These are phyloP conservation scores for Ellobium chinense DNA, from an alignment of 2,888 invertebrate genomes.

Conservation along the genomic window DNA sequence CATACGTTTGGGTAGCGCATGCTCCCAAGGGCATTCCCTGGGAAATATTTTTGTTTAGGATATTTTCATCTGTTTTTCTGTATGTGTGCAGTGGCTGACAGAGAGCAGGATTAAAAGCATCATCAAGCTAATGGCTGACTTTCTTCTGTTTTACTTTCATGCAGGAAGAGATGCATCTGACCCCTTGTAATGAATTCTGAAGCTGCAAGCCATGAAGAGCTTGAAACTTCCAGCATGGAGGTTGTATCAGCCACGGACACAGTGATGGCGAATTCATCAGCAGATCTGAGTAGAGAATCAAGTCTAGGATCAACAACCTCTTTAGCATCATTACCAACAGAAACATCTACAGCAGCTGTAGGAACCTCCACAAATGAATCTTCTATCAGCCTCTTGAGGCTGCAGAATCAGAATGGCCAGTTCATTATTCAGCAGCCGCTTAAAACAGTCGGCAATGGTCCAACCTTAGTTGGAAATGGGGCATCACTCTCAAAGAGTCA, in stretches of 20 bases:
- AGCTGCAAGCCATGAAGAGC: constrained; percentile 16
- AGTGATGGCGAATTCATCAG: constrained; percentile 18
- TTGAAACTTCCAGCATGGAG: constrained; percentile 28
- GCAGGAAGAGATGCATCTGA: background rate
- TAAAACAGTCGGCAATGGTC: constrained; percentile 34
- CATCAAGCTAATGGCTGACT: too few species aligned
- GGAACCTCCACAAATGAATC: constrained; percentile 3
- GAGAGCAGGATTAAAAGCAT: too few species aligned
- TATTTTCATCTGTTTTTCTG: too few species aligned
- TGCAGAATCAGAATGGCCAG: constrained; percentile 42
- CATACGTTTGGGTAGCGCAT: too few species aligned
- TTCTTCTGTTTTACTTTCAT: too few species aligned
- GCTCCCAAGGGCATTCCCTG: too few species aligned
- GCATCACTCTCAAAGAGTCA: constrained; percentile 36
- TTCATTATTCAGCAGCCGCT: constrained; percentile 41
- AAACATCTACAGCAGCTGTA: background rate
- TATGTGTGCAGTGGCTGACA: too few species aligned
- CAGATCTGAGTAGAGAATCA: background rate
- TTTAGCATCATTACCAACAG: background rate
- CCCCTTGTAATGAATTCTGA: constrained; percentile 14
- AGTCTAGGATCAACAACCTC: background rate
- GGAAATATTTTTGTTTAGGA: too few species aligned
- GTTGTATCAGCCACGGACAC: constrained; percentile 20
- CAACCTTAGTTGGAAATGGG: constrained; percentile 27
- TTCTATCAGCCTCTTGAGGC: constrained; percentile 29